Base-by-base conservation (phyloP, 2,113 vertebrate species). In the Rattus rattus region DNA sequence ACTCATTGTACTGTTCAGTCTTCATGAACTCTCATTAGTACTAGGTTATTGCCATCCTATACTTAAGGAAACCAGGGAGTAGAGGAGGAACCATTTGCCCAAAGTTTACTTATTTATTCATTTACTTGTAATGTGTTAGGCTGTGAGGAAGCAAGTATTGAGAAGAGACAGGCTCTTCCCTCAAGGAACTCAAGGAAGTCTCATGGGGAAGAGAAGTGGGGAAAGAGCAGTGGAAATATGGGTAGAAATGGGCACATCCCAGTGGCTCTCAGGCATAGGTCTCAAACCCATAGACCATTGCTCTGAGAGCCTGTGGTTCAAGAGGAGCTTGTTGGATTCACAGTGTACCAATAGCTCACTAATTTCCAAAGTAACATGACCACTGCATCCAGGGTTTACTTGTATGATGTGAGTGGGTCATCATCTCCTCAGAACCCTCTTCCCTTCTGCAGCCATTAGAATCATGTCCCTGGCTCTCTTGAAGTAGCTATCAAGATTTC, bases 221-320 rank as follows among this genome's bases (percentile, higher is more conserved):
- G 19, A 49, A 39, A 79, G 24, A 92, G 30, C 36, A 63, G 5
- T 14, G 5, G 47, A 52, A 26, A 67, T 9, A 14, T 14, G 17
- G 11, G 33, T 69, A 3, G 13, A 5, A 30, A 4, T n/a, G 13
- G 9, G 3, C 19, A 3, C 36, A 14, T 36, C 33, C 52, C 2
- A 5, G 33, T 80, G 61, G 43, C 14, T 39, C 81, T 24, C 19
- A 63, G 2, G 39, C 61, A 54, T 30, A 56, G 19, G 76, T 7
- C 1, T 70, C 22, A 4, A 1, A 7, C 28, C 39, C 43, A 20
- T 7, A 20, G 30, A 43, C 0, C 56, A 30, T 63, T 92, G n/a
- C n/a, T 87, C 39, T 24, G 17, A 87, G 6, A 73, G 59, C 16
- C 33, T 73, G 1, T 39, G 7, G 10, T 59, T 91, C 86, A 63